These are phyloP conservation scores for Baccha elongata DNA, from an alignment of 2,888 invertebrate species.

Conservation along the genomic window DNA sequence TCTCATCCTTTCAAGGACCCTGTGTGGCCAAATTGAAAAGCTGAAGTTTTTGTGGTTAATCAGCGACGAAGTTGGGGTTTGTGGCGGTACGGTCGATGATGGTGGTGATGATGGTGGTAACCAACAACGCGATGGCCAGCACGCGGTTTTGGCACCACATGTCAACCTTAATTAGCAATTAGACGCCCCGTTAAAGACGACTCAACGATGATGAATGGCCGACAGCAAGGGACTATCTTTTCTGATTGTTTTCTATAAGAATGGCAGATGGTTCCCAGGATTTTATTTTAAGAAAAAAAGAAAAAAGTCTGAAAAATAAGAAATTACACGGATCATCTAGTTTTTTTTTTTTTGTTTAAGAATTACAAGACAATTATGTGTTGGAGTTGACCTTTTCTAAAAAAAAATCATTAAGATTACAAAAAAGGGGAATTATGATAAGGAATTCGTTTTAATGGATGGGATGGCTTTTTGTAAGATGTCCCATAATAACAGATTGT, in stretches of 20 bases:
- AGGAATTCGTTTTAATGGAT: too few species aligned
- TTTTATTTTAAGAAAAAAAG: conserved; percentile 20
- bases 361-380: conserved; percentile 35
- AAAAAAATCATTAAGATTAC: conserved; percentile 11
- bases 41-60: conserved; percentile 55
- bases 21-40: conserved; percentile 38
- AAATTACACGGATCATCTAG: conserved; percentile 63
- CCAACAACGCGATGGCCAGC: conserved; percentile 53
- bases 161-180: conserved; percentile 79
- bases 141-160: conserved; percentile 78
- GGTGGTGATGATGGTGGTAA: conserved; percentile 26
- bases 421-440: background rate
- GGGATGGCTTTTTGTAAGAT: too few species aligned
- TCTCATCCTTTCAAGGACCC: conserved; percentile 60
- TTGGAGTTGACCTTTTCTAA: conserved; percentile 46
- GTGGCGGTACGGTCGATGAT: conserved; percentile 8
- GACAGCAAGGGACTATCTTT: conserved; percentile 65
- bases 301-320: conserved; percentile 21
- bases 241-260: conserved; percentile 2
- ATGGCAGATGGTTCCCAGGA: conserved; percentile 43
- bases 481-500: too few species aligned
- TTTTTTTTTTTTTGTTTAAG: background rate
- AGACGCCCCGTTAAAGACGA: conserved; percentile 73
- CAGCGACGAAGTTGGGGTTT: conserved; percentile 52
- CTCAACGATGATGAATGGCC: conserved; percentile 78